These are phyloP conservation scores for Toxonevra muliebris DNA, from an alignment of 2,888 invertebrate species.

Conservation along the genomic window DNA sequence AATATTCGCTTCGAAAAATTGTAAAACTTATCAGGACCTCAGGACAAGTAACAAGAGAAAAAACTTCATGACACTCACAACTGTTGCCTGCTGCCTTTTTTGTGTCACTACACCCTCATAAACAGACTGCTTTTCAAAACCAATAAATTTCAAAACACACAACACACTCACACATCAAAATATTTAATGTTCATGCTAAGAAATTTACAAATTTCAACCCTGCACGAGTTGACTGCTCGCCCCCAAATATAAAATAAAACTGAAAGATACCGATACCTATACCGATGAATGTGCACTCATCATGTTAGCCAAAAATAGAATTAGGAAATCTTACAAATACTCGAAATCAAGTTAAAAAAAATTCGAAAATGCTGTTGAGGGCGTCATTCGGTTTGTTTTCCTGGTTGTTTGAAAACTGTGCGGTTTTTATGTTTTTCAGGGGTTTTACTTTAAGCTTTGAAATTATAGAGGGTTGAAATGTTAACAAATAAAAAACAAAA, in stretches of 20 bases:
- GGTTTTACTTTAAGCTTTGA: slow-evolving; percentile 15
- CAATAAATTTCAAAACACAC: slow-evolving; percentile 30
- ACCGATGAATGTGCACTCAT: slow-evolving; percentile 21
- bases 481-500: slow-evolving; percentile 14
- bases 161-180: slow-evolving; percentile 1
- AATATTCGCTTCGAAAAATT: too few relatives aligned
- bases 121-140: slow-evolving; percentile 27
- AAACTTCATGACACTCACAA: too few relatives aligned
- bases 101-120: too few relatives aligned
- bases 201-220: slow-evolving; percentile 15
- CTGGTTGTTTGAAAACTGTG: slow-evolving; percentile 57
- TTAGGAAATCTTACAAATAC: slow-evolving; percentile 60
- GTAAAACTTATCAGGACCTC: too few relatives aligned
- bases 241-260: slow-evolving; percentile 19
- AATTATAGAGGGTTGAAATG: slow-evolving; percentile 25
- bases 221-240: background rate
- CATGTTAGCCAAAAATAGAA: slow-evolving; percentile 51
- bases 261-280: slow-evolving; percentile 28
- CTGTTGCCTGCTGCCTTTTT: too few relatives aligned
- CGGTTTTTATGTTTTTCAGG: slow-evolving; percentile 49
- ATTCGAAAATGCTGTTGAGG: slow-evolving; percentile 35
- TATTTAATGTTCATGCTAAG: background rate
- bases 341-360: slow-evolving; percentile 59
- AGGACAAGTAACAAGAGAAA: too few relatives aligned
- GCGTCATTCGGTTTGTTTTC: slow-evolving; percentile 49